Evolutionary conservation across 2,797 vertebrate species (phyloP).

Genomic region (Tokudaia muenninki): DNA sequence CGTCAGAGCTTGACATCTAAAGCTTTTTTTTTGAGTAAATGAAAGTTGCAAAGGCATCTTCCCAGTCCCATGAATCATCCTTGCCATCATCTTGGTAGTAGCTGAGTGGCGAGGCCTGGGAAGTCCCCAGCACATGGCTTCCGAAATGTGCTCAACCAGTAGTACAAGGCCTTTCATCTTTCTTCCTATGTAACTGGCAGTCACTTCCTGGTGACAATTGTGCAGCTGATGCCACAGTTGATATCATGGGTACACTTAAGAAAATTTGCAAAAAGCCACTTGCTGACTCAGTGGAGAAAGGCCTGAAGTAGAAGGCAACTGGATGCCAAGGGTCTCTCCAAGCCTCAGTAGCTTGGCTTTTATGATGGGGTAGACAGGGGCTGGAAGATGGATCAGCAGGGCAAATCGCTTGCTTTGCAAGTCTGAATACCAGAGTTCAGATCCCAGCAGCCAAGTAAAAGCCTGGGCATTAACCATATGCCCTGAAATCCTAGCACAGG

Average conservation of each 20-base stretch:
- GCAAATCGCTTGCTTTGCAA: neutral
- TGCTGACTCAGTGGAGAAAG: neutral
- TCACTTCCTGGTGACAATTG: neutral
- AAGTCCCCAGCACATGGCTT: constrained; percentile 39
- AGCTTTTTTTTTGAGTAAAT: constrained; percentile 22
- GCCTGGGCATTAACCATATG: neutral
- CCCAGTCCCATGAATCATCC: neutral
- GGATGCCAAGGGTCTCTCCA: neutral
- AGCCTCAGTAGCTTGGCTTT: neutral
- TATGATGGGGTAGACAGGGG: neutral
- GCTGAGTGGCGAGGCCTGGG: neutral
- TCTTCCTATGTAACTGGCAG: neutral
- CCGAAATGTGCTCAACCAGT: neutral
- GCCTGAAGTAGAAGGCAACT: neutral
- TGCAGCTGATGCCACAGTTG: neutral
- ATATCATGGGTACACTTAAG: constrained; percentile 41
- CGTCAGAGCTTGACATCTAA: neutral
- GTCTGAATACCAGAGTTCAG: neutral
- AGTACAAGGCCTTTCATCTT: neutral
- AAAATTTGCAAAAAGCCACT: neutral
- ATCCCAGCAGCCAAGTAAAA: neutral
- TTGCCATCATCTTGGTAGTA: neutral
- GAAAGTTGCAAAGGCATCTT: neutral
- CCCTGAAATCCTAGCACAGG: neutral
- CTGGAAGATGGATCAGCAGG: neutral